Conservation (phyloP, 2,113 vertebrate species). For the Myotis brandtii region DNA sequence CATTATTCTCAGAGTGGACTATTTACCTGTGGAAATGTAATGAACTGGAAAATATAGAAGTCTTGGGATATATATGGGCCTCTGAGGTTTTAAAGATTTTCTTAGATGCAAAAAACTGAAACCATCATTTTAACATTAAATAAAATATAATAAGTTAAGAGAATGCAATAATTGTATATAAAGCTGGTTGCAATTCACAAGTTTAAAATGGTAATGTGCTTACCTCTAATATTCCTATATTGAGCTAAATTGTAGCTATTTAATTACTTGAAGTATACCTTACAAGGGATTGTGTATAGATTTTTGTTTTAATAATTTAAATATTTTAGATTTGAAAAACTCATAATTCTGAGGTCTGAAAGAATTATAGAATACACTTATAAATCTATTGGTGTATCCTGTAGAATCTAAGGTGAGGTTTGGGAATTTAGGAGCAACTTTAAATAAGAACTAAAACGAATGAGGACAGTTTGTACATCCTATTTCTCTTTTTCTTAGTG, state of each 20-base stretch:
- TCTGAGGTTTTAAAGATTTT: neutral
- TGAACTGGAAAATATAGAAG: neutral
- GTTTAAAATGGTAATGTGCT: neutral
- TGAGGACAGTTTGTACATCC: neutral
- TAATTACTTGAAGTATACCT: neutral
- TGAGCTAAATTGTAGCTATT: neutral
- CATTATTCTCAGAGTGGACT: neutral
- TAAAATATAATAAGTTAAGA: neutral
- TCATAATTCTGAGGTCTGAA: neutral
- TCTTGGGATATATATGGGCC: neutral
- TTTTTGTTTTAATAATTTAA: neutral
- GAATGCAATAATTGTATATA: neutral
- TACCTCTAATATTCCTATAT: neutral
- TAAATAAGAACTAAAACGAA: neutral
- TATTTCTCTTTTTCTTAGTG: neutral
- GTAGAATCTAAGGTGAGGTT: neutral
- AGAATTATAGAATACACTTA: neutral
- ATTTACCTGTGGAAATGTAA: neutral
- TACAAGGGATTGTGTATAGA: neutral
- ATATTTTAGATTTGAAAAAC: neutral
- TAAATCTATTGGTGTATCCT: neutral
- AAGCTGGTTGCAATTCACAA: neutral
- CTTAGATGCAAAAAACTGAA: neutral
- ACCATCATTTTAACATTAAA: neutral
- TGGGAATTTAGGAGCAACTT: neutral